A percentile compares a stretch with the other conserved stretches of the same genome.
These are phyloP conservation scores for Balaeniceps rex DNA, from an alignment of 2,113 vertebrate species.

Conservation along the genomic window DNA sequence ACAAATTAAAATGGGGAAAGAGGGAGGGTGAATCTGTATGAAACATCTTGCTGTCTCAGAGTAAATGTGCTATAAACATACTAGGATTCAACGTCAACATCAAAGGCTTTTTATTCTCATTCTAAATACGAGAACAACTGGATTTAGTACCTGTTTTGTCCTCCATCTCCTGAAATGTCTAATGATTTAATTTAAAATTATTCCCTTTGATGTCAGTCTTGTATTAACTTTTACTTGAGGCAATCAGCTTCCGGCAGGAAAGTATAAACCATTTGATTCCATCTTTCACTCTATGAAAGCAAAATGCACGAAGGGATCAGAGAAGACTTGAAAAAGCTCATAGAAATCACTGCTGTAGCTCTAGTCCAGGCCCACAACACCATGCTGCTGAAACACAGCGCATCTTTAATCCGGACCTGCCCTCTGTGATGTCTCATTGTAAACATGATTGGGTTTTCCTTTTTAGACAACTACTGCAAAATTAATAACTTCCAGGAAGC, in stretches of 20 bases:
- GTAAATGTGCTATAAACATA: neutral
- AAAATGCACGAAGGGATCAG: neutral
- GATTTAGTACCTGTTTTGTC: constrained; percentile 55
- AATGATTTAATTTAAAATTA: constrained; percentile 21
- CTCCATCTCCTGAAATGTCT: constrained; percentile 1
- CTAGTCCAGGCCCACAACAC: neutral
- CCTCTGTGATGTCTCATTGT: neutral
- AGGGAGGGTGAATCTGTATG: neutral
- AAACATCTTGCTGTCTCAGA: neutral
- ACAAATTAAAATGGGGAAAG: neutral
- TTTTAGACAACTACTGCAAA: neutral
- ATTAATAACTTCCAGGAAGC: neutral
- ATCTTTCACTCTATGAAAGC: neutral
- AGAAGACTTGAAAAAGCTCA: neutral
- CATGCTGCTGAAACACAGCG: neutral
- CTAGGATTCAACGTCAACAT: neutral
- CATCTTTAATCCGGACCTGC: neutral
- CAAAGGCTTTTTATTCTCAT: constrained; percentile 31
- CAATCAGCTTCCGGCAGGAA: constrained; percentile 10
- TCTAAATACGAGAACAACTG: constrained; percentile 35
- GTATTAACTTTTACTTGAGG: neutral
- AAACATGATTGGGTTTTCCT: neutral
- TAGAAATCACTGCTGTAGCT: neutral
- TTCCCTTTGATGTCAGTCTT: constrained; percentile 48
- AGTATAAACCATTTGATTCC: neutral